These are phyloP conservation scores for Drosophila quadrilineata DNA, from an alignment of 1,140 invertebrate species.

Conservation along the genomic window DNA sequence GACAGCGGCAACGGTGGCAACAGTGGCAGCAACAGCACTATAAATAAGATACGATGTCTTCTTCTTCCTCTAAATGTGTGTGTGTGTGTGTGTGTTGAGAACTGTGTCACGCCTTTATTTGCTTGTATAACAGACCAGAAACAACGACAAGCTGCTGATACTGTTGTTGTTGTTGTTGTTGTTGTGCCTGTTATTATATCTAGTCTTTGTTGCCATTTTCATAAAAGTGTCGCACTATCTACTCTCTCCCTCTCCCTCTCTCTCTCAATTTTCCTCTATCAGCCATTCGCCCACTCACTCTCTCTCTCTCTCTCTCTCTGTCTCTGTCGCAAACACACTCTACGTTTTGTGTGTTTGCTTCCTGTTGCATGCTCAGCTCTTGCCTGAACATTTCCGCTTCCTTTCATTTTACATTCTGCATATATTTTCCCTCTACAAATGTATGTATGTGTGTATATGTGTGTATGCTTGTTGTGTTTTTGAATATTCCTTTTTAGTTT, in stretches of 20 bases:
- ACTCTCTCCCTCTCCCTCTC: neutral
- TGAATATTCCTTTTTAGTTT: conserved; percentile 1
- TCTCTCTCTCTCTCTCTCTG: conserved; percentile 3
- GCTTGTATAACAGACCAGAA: conserved; percentile 37
- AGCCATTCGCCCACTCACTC: too few relatives aligned
- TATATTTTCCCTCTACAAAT: too few relatives aligned
- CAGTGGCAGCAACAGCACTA: conserved; percentile 33
- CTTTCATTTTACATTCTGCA: conserved; percentile 59
- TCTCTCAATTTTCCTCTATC: too few relatives aligned
- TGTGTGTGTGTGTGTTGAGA: conserved; percentile 34
- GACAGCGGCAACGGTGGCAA: conserved; percentile 40
- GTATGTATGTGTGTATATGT: too few relatives aligned
- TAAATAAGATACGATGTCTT: conserved; percentile 56
- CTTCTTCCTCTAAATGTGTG: conserved; percentile 25
- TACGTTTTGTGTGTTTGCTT: conserved; percentile 28
- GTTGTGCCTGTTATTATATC: conserved; percentile 64
- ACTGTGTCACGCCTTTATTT: conserved; percentile 78
- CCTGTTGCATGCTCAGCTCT: conserved; percentile 66
- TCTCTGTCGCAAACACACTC: too few relatives aligned
- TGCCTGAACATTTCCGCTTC: conserved; percentile 69
- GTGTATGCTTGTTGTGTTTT: too few relatives aligned
- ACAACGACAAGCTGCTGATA: conserved; percentile 46
- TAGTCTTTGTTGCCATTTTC: conserved; percentile 53
- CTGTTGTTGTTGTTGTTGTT: conserved; percentile 44
- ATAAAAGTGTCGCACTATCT: conserved; percentile 51